These are phyloP conservation scores for Microchirus variegatus DNA, from an alignment of 2,797 vertebrate genomes.

Conservation along the genomic window DNA sequence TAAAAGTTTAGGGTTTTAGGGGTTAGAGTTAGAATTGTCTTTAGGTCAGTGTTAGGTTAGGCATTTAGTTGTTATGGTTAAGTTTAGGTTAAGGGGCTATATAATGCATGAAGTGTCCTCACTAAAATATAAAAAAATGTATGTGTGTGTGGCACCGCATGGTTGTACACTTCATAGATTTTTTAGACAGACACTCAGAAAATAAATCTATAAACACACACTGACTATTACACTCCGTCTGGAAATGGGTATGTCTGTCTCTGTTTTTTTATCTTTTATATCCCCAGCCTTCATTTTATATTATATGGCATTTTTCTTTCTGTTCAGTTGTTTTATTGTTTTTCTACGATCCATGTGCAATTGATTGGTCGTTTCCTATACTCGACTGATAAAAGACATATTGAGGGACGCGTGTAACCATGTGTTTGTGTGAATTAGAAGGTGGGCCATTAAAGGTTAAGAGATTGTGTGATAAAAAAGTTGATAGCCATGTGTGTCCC, in stretches of 20 bases:
- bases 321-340: slow-evolving; percentile 1
- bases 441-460: slow-evolving; percentile 5
- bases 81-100: too few species aligned
- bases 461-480: slow-evolving; percentile 10
- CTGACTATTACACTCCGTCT: background rate
- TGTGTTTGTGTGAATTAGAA: slow-evolving; percentile 24
- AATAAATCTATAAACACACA: background rate
- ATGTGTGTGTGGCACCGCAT: too few species aligned
- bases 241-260: background rate
- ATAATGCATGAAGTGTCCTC: too few species aligned
- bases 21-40: too few species aligned
- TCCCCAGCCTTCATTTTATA: background rate
- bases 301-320: slow-evolving; percentile 8
- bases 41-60: too few species aligned
- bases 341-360: background rate
- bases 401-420: background rate
- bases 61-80: too few species aligned
- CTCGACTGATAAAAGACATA: slow-evolving; percentile 4
- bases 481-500: slow-evolving; percentile 5
- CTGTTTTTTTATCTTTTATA: slow-evolving; percentile 12
- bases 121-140: too few species aligned
- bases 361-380: slow-evolving; percentile 14
- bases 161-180: too few species aligned
- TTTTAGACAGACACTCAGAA: too few species aligned
- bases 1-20: too few species aligned